Evolutionary conservation across 2,113 vertebrate species (phyloP).

Genomic region (Cynoglossus semilaevis): DNA sequence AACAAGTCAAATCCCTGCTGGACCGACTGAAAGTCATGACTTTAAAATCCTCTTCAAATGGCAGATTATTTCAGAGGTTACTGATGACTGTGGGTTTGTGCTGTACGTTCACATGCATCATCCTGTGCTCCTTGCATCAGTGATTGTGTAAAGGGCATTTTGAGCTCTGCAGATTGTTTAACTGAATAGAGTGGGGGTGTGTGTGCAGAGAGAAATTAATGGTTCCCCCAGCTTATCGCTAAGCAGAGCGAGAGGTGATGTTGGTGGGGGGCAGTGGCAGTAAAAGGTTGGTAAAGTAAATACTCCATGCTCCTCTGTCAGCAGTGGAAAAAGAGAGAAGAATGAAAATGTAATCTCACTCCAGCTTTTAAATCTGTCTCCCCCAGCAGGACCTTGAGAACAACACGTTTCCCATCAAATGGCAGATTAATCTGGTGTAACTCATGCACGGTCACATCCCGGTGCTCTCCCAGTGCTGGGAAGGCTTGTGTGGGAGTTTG

Average conservation of each 20-base stretch:
- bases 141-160: conserved; percentile 38
- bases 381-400: conserved; percentile 38
- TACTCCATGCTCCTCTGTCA: conserved; percentile 46
- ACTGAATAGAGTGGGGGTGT: conserved; percentile 25
- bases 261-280: conserved; percentile 21
- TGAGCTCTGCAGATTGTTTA: conserved; percentile 45
- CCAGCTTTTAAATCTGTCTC: conserved; percentile 48
- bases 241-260: conserved; percentile 8
- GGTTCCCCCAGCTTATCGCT: conserved; percentile 31
- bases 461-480: conserved; percentile 19
- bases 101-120: neutral
- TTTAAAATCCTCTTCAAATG: no score
- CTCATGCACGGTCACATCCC: conserved; percentile 44
- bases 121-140: conserved; percentile 14
- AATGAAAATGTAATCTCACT: conserved; percentile 53
- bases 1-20: no score
- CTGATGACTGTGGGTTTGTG: neutral
- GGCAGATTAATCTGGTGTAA: conserved; percentile 48
- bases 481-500: conserved; percentile 32
- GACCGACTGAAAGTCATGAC: no score
- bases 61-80: no score
- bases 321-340: conserved; percentile 41
- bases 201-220: conserved; percentile 32
- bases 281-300: conserved; percentile 66
- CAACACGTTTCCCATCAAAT: conserved; percentile 56